These are phyloP conservation scores for Hippolais icterina DNA, from an alignment of 2,113 vertebrate genomes.

Conservation along the genomic window DNA sequence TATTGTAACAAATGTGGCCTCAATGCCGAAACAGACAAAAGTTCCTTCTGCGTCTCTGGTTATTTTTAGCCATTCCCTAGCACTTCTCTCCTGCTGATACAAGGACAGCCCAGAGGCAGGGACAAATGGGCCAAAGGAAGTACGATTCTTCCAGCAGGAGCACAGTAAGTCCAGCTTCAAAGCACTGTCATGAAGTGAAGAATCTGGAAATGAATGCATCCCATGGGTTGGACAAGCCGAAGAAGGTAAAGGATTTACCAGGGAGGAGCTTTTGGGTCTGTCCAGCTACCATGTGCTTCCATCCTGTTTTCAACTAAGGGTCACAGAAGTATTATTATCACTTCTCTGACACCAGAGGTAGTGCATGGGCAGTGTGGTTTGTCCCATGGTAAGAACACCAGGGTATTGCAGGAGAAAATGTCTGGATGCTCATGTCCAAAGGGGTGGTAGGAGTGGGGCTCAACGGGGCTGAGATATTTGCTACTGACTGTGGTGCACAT, in stretches of 20 bases:
- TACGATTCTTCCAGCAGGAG: neutral
- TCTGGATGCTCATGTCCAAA: neutral
- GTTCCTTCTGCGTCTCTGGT: neutral
- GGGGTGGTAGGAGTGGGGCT: neutral
- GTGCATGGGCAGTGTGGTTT: neutral
- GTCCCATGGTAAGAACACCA: neutral
- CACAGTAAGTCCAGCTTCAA: neutral
- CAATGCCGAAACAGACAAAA: neutral
- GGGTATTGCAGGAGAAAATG: accelerated
- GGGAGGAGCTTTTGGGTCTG: neutral
- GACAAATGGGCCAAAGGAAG: neutral
- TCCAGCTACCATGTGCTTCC: neutral
- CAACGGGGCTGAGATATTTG: neutral
- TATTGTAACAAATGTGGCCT: neutral
- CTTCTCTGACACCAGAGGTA: neutral
- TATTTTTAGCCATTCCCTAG: neutral
- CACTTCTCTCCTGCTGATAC: neutral
- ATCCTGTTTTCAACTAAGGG: neutral
- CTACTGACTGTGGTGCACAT: neutral
- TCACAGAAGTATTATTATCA: neutral
- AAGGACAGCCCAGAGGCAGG: neutral
- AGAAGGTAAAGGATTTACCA: neutral
- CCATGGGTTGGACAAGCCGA: neutral
- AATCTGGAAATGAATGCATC: neutral
- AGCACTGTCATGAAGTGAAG: neutral